Evolutionary conservation across 2,888 invertebrate genomes (phyloP), one percentile per base, ranked within the genome.

Genomic region (Drosophila leonis): DNA sequence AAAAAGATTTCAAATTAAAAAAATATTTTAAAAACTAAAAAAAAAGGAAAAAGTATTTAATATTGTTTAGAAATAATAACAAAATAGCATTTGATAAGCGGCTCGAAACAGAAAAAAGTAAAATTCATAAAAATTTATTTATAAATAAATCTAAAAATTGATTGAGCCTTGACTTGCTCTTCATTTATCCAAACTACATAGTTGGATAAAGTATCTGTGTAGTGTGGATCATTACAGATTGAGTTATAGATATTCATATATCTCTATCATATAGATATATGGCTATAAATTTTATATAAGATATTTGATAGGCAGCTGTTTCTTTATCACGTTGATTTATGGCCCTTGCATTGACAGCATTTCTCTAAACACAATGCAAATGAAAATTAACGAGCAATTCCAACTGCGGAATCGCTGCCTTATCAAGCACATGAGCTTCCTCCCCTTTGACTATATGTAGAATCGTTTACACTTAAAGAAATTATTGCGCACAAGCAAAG

Each of bases 271-370:
- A 12, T 57, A 31, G 24, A 48, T 46, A 65, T 54, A 70, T 74
- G 59, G 72, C 70, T 77, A 31, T 68, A n/a, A n/a, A n/a, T n/a
- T n/a, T n/a, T n/a, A 15, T 24, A 18, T 33, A 20, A 24, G 7
- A 7, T 46, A 27, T 27, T 27, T 46, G 15, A 8, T 27, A 42
- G 4, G 15, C 62, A 73, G 63, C 55, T 77, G 78, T 66, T 65
- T 61, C 27, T 61, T 66, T 65, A 75, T 60, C 64, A 62, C 61
- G 77, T 65, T 69, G 73, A 87, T 76, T 83, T 80, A 74, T 80
- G 56, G 46, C 37, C 51, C 48, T 20, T 31, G 31, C 24, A 55
- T 27, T 60, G 46, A 9, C 46, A 42, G 27, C 48, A 65, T 51
- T 62, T 67, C 18, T 8, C 9, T 12, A 44, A 59, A 29, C 24